Base-by-base conservation (phyloP, 2,888 invertebrate genomes). In the Leptopterna dolabrata region DNA sequence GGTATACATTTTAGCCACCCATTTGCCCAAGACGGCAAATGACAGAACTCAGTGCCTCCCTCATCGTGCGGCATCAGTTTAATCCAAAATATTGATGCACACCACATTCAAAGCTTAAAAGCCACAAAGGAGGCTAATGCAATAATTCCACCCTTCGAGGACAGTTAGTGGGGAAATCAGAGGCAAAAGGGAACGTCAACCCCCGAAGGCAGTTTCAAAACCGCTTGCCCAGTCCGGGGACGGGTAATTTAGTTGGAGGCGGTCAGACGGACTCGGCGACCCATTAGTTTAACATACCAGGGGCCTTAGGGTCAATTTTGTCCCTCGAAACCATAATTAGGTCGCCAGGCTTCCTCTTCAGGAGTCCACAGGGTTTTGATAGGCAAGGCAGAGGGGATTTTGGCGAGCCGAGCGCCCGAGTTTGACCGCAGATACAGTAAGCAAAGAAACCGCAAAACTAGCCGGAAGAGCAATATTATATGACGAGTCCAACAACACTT, bases 171-270 rank as follows among this genome's bases (percentile, higher is more conserved):
- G 30, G 36, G 73, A 41, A 73, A 41, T 73, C 73, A 73, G n/a
- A 19, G 73, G 73, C 73, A 16, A 73, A 73, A 73, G 73, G 19
- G 73, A n/a, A 73, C 73, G 73, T 73, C 73, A 30, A 41, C 73
- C 51, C 51, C n/a, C 63, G 24, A 24, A 19, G 27, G 63, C 19
- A 63, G 24, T 63, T 63, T 63, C 63, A 27, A 27, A 63, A 63
- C 19, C 63, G 73, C 30, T n/a, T 14, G 3, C 55, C 36, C 73
- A 30, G n/a, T n/a, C 73, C 73, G 13, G 19, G n/a, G 36, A 73
- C 73, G 73, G 73, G 73, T 73, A 73, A 73, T 73, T 73, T 41
- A 30, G 63, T 63, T 63, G 63, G 63, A 63, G 63, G 73, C 73
- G 73, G 73, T 73, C 73, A 36, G 73, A 30, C 19, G 63, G 73